Percentiles rank a stretch among this genome's conserved stretches.
These are phyloP conservation scores for Vireo griseus DNA, from an alignment of 2,797 vertebrate genomes.

Conservation along the genomic window DNA sequence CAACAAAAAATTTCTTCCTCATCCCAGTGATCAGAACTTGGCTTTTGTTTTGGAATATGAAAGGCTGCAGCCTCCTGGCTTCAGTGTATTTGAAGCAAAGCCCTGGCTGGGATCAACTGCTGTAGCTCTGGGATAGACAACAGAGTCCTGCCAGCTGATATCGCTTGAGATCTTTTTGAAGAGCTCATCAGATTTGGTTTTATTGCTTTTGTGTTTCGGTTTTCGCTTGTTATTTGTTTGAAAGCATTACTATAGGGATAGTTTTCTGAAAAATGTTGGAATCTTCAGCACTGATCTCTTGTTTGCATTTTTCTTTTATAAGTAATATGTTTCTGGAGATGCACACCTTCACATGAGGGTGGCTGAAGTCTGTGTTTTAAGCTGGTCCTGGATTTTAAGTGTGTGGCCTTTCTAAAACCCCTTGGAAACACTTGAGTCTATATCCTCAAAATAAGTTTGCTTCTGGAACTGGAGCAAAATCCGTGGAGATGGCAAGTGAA, in stretches of 20 bases:
- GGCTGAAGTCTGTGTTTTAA: not conserved
- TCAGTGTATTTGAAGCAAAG: not conserved
- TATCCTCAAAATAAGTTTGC: slow-evolving; percentile 75
- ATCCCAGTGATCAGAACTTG: not conserved
- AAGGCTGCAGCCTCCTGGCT: slow-evolving; percentile 18
- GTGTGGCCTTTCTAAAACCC: slow-evolving; percentile 65
- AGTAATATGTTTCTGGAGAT: not conserved
- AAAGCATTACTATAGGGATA: not conserved
- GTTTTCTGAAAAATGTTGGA: not conserved
- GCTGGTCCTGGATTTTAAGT: slow-evolving; percentile 39
- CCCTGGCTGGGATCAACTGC: slow-evolving; percentile 1
- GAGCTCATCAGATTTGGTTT: slow-evolving; percentile 30
- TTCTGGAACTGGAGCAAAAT: slow-evolving; percentile 72
- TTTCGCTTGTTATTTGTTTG: slow-evolving; percentile 14
- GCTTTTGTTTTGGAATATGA: slow-evolving; percentile 6
- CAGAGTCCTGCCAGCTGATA: slow-evolving; percentile 18
- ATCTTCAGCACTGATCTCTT: not conserved
- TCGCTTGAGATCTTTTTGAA: slow-evolving; percentile 19
- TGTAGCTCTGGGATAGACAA: slow-evolving; percentile 43
- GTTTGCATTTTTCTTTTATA: not conserved
- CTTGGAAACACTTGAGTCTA: slow-evolving; percentile 71
- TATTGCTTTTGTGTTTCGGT: not conserved
- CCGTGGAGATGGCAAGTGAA: slow-evolving; percentile 74
- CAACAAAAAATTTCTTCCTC: slow-evolving; percentile 30
- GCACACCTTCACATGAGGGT: not conserved